Evolutionary conservation across 2,113 vertebrate species (phyloP).

Genomic region (Columba livia): DNA sequence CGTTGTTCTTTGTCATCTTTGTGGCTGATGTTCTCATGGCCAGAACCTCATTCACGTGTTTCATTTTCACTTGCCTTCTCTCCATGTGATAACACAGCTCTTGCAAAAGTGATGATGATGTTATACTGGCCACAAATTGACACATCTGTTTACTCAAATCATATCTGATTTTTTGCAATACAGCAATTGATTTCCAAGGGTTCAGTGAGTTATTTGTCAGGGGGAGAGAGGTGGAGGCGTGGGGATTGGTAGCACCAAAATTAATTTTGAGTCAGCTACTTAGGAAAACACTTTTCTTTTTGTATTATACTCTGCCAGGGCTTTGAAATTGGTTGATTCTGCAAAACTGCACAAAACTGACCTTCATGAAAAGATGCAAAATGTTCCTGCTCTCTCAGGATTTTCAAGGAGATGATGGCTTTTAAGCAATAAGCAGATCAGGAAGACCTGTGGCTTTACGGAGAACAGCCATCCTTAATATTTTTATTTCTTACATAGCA

Average conservation of each 20-base stretch:
- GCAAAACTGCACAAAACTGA: constrained; percentile 10
- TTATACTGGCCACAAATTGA: background rate
- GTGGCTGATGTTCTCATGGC: background rate
- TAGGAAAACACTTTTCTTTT: background rate
- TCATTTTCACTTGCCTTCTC: background rate
- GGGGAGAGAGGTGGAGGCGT: background rate
- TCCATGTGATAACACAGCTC: background rate
- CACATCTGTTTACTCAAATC: background rate
- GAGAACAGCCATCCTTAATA: background rate
- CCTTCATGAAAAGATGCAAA: background rate
- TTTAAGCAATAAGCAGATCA: background rate
- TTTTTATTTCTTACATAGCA: background rate
- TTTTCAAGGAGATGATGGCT: background rate
- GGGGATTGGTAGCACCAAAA: background rate
- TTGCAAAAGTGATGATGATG: background rate
- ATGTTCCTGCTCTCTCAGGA: background rate
- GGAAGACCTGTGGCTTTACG: background rate
- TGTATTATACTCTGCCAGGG: background rate
- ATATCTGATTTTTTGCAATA: background rate
- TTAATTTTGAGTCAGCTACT: constrained; percentile 20
- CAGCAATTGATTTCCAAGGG: background rate
- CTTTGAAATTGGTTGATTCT: background rate
- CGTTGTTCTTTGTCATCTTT: background rate
- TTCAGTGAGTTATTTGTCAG: background rate
- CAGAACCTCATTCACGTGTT: background rate